These are phyloP conservation scores for Oncorhynchus clarkii DNA, from an alignment of 2,113 vertebrate species.

Conservation along the genomic window DNA sequence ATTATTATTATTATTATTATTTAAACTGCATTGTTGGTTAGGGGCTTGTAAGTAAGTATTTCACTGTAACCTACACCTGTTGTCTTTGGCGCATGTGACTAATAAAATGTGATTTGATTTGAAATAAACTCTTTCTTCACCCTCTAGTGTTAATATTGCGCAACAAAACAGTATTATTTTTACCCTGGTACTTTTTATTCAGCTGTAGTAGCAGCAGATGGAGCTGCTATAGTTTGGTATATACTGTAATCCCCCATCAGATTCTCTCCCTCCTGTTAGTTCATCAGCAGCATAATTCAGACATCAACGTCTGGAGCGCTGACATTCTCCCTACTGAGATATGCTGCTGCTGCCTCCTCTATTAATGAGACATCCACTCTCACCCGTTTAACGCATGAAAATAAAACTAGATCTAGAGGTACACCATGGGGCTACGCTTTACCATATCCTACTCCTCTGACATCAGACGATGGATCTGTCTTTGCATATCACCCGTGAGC, in stretches of 20 bases:
- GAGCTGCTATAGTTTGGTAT: slow-evolving; percentile 62
- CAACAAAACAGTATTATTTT: slow-evolving; percentile 37
- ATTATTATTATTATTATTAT: too few species aligned
- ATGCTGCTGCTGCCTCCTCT: slow-evolving; percentile 40
- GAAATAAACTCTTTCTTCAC: slow-evolving; percentile 8
- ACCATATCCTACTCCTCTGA: slow-evolving; percentile 52
- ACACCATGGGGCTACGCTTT: slow-evolving; percentile 45
- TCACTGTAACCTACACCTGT: too few species aligned
- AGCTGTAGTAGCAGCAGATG: slow-evolving; percentile 56
- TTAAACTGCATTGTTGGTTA: too few species aligned
- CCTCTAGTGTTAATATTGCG: slow-evolving; percentile 3
- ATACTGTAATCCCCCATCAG: slow-evolving; percentile 49
- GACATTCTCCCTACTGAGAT: slow-evolving; percentile 54
- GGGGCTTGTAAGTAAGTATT: too few species aligned
- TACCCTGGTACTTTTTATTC: slow-evolving; percentile 48
- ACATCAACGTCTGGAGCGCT: slow-evolving; percentile 69
- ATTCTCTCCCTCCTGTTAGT: slow-evolving; percentile 33
- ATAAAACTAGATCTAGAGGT: slow-evolving; percentile 44
- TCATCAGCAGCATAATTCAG: slow-evolving; percentile 66
- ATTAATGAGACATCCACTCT: slow-evolving; percentile 70
- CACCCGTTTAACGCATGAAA: slow-evolving; percentile 71
- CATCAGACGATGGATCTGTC: slow-evolving; percentile 77
- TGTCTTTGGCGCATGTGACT: too few species aligned
- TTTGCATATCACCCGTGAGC: slow-evolving; percentile 63
- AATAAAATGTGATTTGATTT: too few species aligned